These are phyloP conservation scores for Stenichneumon culpator DNA, from an alignment of 2,888 invertebrate genomes.

Conservation along the genomic window DNA sequence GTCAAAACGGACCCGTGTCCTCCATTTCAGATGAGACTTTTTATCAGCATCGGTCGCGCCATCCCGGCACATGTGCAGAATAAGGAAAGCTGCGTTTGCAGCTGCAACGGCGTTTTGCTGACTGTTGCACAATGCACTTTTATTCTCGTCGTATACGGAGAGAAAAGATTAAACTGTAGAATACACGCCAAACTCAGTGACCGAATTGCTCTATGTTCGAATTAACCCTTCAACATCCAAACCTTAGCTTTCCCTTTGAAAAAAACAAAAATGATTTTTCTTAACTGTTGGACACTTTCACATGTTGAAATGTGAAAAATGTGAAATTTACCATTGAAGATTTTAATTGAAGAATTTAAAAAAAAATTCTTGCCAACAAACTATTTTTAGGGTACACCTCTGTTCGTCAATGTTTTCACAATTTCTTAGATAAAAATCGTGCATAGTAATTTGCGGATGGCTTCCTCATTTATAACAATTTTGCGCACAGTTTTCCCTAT, in stretches of 20 bases:
- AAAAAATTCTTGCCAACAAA: no score
- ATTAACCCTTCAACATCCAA: background rate
- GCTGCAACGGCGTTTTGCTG: background rate
- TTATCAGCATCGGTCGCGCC: background rate
- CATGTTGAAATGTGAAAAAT: background rate
- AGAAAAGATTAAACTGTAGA: background rate
- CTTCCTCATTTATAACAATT: no score
- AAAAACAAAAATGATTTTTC: background rate
- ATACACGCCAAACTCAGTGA: background rate
- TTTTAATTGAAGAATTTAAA: no score
- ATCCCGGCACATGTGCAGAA: background rate
- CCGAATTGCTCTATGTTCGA: background rate
- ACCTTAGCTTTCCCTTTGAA: background rate
- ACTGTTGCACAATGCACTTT: background rate
- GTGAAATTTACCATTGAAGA: background rate
- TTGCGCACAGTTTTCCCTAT: no score
- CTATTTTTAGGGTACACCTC: no score
- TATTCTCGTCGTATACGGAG: conserved; percentile 8
- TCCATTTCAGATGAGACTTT: background rate
- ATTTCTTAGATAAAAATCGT: no score
- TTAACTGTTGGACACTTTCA: background rate
- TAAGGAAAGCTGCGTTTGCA: background rate
- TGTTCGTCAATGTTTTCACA: no score
- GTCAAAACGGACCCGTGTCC: background rate
- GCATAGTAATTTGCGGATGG: no score